Conservation (phyloP, 2,113 vertebrate species). For the Anolis sagrei region DNA sequence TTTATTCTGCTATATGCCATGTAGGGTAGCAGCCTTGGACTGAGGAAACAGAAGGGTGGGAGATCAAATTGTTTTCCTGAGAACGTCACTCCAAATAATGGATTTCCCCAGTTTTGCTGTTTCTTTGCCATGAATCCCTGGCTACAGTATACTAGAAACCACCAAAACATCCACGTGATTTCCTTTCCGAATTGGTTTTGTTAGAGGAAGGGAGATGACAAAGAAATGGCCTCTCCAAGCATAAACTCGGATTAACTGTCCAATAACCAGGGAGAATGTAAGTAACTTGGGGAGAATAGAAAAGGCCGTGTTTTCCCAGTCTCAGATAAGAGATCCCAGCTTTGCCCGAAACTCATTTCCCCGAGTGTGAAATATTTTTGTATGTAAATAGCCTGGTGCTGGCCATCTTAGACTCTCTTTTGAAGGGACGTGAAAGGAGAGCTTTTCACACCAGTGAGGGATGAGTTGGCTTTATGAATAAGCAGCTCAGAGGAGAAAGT, state of each 20-base stretch:
- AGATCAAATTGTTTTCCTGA: too few relatives aligned
- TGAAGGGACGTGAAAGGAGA: slow-evolving; percentile 6
- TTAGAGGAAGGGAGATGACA: not conserved
- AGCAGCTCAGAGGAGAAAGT: not conserved
- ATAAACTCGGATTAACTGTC: slow-evolving; percentile 32
- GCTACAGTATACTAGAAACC: slow-evolving; percentile 43
- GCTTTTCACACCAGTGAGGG: not conserved
- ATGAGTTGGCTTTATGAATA: not conserved
- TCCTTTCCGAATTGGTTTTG: slow-evolving; percentile 6
- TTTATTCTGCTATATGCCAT: too few relatives aligned
- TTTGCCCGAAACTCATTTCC: slow-evolving; percentile 27
- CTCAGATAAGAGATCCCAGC: not conserved
- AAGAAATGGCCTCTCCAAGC: not conserved
- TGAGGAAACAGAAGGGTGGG: not conserved
- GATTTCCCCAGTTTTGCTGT: slow-evolving; percentile 39
- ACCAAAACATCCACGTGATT: slow-evolving; percentile 25
- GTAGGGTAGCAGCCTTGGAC: not conserved
- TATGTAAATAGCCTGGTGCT: not conserved
- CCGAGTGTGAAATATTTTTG: not conserved
- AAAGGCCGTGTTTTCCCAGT: not conserved
- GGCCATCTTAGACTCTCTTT: not conserved
- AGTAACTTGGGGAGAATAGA: slow-evolving; percentile 21
- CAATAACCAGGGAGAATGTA: slow-evolving; percentile 6
- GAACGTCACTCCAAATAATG: not conserved
- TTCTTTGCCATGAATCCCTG: slow-evolving; percentile 15